Base-by-base conservation (phyloP, 2,888 invertebrate species). In the Latrodectus elegans region DNA sequence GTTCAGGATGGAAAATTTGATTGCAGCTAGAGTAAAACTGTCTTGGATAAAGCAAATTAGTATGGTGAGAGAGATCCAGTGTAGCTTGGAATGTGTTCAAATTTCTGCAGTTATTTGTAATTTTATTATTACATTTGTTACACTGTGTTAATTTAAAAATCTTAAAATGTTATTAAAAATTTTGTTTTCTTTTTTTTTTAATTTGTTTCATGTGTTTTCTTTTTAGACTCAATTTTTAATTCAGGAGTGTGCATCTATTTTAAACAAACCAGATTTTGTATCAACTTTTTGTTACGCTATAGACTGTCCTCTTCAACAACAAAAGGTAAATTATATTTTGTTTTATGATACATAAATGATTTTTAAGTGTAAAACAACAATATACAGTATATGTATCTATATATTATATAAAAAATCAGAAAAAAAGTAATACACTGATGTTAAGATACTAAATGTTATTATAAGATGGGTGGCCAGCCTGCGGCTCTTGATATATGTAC, bases 281-380 rank as follows among this genome's bases (percentile, higher is more conserved):
- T 96, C 97, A 83, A 95, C 95, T 90, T 94, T 98, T 92, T 97
- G 97, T 93, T 95, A 95, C 93, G 95, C 96, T 89, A 94, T 97
- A 90, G 97, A 98, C 92, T 95, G 95, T 92, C 96, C 96, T 90
- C 94, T 95, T 90, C 94, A 94, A 91, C 92, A 95, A 90, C 96
- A 96, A 92, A 95, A 95, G 94, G 95, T 95, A 92, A 51, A 6
- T 38, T 38, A 38, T 38, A 6, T 38, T 38, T 6, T 38, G 6
- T 38, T 38, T 38, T 38, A 38, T 38, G 12, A 38, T 71, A 10
- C 6, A 51, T 71, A n/a, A 51, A 15, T 49, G 2, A 10, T 15
- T 26, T 10, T 2, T 71, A 71, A 14, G 0, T 60, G 11, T 60
- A 11, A 60, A 38, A 38, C 0, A 38, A 38, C 0, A 38, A 38